These are phyloP conservation scores for Isurus oxyrinchus DNA, from an alignment of 2,113 vertebrate genomes.

Conservation along the genomic window DNA sequence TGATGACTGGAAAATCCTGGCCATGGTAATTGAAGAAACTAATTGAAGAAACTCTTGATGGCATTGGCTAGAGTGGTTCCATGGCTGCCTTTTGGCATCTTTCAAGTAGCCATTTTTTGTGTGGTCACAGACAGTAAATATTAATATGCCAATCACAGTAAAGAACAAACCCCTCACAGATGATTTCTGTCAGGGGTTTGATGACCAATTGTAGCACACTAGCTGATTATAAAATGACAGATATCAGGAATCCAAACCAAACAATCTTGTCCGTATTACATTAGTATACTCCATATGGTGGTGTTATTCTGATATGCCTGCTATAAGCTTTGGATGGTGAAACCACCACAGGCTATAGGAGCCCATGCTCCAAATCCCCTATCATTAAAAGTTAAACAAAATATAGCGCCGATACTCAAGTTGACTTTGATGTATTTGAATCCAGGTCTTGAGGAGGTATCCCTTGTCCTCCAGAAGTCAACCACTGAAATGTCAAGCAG, in stretches of 20 bases:
- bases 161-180: neutral
- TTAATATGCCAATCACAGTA: neutral
- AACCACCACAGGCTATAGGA: neutral
- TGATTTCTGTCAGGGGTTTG: neutral
- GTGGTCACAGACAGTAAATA: neutral
- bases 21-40: too few relatives aligned
- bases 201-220: neutral
- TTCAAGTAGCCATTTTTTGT: neutral
- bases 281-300: neutral
- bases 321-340: too few relatives aligned
- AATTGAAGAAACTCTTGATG: neutral
- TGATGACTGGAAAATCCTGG: too few relatives aligned
- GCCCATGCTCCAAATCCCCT: neutral
- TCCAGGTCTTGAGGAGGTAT: neutral
- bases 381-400: neutral
- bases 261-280: neutral
- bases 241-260: neutral
- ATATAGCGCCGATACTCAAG: neutral
- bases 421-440: neutral
- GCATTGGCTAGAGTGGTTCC: neutral
- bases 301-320: too few relatives aligned
- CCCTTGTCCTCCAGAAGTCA: too few relatives aligned
- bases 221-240: neutral
- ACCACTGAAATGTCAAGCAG: too few relatives aligned
- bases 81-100: too few relatives aligned